Percentiles rank a stretch among this genome's conserved stretches.
Evolutionary conservation across 2,888 invertebrate genomes (phyloP).

Genomic region (Choreutis nemorana): DNA sequence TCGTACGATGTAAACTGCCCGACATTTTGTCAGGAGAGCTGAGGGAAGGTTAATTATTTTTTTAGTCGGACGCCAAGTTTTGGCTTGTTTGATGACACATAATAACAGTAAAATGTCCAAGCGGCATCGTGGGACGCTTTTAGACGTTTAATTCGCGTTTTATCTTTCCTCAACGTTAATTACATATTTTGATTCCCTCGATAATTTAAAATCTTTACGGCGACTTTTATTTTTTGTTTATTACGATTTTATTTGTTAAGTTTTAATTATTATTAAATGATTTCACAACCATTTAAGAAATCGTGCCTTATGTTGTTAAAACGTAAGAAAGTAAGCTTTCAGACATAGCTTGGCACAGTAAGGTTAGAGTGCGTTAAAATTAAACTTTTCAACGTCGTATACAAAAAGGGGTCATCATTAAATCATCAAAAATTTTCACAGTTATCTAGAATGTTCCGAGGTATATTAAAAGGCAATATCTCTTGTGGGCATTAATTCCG

Average conservation of each 20-base stretch:
- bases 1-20: constrained; percentile 16
- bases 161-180: constrained; percentile 15
- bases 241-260: too few species aligned
- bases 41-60: constrained; percentile 37
- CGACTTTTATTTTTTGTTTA: too few species aligned
- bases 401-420: too few species aligned
- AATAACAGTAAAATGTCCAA: constrained; percentile 33
- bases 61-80: constrained; percentile 31
- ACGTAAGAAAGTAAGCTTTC: too few species aligned
- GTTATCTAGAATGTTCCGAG: too few species aligned
- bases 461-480: constrained; percentile 55
- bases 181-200: constrained; percentile 5
- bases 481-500: constrained; percentile 26
- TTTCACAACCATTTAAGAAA: too few species aligned
- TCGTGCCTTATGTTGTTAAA: too few species aligned
- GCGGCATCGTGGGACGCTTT: constrained; percentile 19
- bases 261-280: too few species aligned
- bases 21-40: constrained; percentile 15
- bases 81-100: constrained; percentile 43
- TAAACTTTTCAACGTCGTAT: too few species aligned
- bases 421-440: too few species aligned
- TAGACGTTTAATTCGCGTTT: constrained; percentile 14
- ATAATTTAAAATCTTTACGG: constrained; percentile 14
- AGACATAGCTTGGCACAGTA: too few species aligned
- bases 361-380: too few species aligned